Evolutionary conservation across 2,888 invertebrate species (phyloP), one percentile per base, ranked within the genome.

Genomic region (Sesia bembeciformis): DNA sequence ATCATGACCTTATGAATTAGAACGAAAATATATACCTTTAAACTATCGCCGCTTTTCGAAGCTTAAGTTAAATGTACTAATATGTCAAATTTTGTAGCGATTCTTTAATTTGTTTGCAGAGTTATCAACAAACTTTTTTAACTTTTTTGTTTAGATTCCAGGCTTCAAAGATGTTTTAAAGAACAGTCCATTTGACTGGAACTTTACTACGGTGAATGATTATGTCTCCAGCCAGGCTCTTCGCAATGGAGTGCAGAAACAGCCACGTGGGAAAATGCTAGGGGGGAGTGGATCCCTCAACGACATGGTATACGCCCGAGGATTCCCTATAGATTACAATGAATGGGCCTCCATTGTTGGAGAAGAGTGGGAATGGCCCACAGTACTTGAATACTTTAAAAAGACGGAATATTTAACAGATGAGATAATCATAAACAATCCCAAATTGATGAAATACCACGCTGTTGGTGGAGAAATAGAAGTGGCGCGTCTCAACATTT

Each of bases 291-390:
- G 84, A 49, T 81, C 84, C 40, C 61, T 84, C 55, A 85, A 84
- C 57, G 81, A 81, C 65, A 84, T 86, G 85, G 70, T 87, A 5
- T 86, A 87, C 62, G 64, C 84, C 3, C 68, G 87, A 4, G 87
- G 87, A 0, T 76, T 74, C 58, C 84, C 85, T 6, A 60, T 57
- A 0, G 87, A 88, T 64, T 88, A 81, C 63, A 64, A 81, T 4
- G 81, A 82, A 53, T 88, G 86, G 87, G 81, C 78, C 0, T 38
- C 57, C 3, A 56, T 69, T 6, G 64, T 64, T 3, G 81, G 82
- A 0, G 60, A 67, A 0, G 58, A 66, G 0, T 87, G 86, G 86
- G 66, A 60, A 54, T 87, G 86, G 86, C 58, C 63, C 0, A 70
- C 72, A 4, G 83, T 85, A 0, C 64, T 87, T 0, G 58, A 72